A percentile compares a stretch with the other conserved stretches of the same genome.
Evolutionary conservation across 2,113 vertebrate genomes (phyloP).

Genomic region (Piliocolobus tephrosceles): DNA sequence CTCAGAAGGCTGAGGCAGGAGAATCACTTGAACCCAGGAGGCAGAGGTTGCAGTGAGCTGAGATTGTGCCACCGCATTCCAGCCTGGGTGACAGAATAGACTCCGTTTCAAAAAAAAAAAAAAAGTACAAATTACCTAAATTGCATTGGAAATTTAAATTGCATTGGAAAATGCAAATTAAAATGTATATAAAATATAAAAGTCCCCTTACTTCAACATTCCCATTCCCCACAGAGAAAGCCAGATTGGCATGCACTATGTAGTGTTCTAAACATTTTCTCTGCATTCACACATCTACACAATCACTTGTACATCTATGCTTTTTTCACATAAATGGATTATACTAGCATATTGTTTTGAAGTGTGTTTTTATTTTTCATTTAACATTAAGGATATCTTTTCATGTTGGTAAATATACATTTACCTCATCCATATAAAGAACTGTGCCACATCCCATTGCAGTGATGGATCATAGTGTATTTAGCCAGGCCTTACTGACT

Average conservation of each 20-base stretch:
- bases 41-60: too few species aligned
- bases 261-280: constrained; percentile 4
- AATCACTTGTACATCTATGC: background rate
- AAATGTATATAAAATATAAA: background rate
- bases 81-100: too few species aligned
- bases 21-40: too few species aligned
- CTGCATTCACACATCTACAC: background rate
- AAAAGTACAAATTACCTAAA: too few species aligned
- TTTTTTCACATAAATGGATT: background rate
- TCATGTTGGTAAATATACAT: background rate
- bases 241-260: background rate
- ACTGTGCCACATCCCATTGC: background rate
- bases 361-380: background rate
- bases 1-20: too few species aligned
- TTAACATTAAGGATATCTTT: background rate
- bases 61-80: too few species aligned
- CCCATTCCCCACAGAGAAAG: background rate
- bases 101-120: too few species aligned
- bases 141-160: too few species aligned
- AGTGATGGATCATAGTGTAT: background rate
- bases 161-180: background rate
- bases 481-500: background rate
- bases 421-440: background rate
- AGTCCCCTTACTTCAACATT: background rate
- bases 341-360: background rate